A percentile compares a stretch with the other conserved stretches of the same genome.
Conservation (phyloP, 2,113 vertebrate genomes). For the Brachyhypopomus occidentalis region DNA sequence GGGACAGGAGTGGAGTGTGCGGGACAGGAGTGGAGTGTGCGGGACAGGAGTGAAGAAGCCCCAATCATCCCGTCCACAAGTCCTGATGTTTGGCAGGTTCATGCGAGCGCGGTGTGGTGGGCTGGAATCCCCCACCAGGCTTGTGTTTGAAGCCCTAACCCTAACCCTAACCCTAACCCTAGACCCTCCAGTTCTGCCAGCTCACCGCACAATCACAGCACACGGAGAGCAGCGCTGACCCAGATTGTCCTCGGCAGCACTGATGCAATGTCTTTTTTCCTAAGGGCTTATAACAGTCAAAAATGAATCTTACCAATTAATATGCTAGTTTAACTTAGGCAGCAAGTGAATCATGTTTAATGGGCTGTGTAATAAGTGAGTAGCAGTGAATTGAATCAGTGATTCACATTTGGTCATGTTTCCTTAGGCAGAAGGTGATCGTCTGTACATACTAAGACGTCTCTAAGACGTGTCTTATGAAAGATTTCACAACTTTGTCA, state of each 20-base stretch:
- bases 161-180: no score
- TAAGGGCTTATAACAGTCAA: conserved; percentile 1
- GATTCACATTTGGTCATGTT: background rate
- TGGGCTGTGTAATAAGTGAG: background rate
- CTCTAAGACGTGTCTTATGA: background rate
- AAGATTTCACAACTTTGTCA: background rate
- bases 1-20: no score
- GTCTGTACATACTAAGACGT: background rate
- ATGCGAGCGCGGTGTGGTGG: no score
- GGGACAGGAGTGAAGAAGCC: no score
- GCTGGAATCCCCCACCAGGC: conserved; percentile 57
- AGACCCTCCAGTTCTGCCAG: conserved; percentile 55
- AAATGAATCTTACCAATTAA: background rate
- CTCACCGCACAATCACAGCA: conserved; percentile 48
- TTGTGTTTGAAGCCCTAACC: no score
- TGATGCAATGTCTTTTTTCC: conserved; percentile 1
- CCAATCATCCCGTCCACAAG: conserved; percentile 19
- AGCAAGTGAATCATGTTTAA: background rate
- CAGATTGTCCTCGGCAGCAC: background rate
- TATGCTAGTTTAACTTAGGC: background rate
- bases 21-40: no score
- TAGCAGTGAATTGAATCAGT: background rate
- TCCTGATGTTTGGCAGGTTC: background rate
- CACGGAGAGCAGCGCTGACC: background rate
- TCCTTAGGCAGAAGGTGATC: background rate